These are phyloP conservation scores for Dreissena rostriformis DNA, from an alignment of 1,140 invertebrate genomes.

Conservation along the genomic window DNA sequence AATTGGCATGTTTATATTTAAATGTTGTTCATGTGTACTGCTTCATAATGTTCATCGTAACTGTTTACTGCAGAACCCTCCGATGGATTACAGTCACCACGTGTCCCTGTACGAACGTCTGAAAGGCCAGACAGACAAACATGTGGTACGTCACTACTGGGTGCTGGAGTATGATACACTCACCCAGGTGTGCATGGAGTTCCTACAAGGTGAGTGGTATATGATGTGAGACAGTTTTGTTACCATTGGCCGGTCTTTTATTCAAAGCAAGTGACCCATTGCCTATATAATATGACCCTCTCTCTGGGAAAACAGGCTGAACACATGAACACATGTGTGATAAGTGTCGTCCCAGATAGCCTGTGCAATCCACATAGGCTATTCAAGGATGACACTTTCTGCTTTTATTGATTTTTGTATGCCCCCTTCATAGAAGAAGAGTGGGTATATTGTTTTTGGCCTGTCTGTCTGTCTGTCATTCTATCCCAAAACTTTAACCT, in stretches of 20 bases:
- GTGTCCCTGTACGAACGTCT: constrained; percentile 30
- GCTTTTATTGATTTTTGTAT: no score
- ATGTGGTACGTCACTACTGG: constrained; percentile 37
- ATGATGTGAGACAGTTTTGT: background rate
- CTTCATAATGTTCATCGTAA: background rate
- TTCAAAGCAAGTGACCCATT: background rate
- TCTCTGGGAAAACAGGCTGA: background rate
- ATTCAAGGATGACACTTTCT: background rate
- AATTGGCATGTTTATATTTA: background rate
- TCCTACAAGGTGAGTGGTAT: constrained; percentile 24
- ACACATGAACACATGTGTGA: background rate
- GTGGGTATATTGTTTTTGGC: no score
- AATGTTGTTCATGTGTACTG: background rate
- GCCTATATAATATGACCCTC: background rate
- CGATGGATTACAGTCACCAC: constrained; percentile 38
- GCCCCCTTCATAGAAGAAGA: no score
- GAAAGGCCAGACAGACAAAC: background rate
- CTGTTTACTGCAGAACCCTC: constrained; percentile 24
- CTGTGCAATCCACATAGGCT: background rate
- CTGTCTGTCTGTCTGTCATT: no score
- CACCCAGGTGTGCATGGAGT: constrained; percentile 30
- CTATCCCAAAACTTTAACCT: no score
- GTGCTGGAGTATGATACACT: constrained; percentile 31
- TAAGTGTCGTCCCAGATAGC: background rate
- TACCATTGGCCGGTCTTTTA: background rate